Percentiles rank a stretch among this genome's conserved stretches.
phyloP scores from a whole-genome alignment of 2,113 vertebrate genomes.

The Hoplias malabaricus region DNA sequence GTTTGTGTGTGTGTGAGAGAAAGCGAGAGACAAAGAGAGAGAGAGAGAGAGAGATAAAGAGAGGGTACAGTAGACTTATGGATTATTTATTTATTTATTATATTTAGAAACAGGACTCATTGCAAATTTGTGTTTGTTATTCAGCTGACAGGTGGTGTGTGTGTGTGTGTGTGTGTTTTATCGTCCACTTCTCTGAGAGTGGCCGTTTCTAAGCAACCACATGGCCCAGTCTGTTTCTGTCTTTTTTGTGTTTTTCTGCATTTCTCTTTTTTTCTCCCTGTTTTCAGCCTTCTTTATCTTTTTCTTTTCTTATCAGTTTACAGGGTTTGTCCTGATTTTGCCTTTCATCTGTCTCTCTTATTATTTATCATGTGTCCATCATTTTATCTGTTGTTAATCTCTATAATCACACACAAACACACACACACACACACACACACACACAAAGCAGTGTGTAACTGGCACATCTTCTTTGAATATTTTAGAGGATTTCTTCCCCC shows the following conservation, averaged over 20 bases:
- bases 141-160: not conserved
- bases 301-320: no score
- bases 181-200: conserved; percentile 3
- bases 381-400: no score
- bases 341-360: no score
- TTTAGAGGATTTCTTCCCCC: not conserved
- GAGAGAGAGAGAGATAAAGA: no score
- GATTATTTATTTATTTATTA: not conserved
- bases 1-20: not conserved
- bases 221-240: not conserved
- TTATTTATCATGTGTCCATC: no score
- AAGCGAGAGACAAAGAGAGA: no score
- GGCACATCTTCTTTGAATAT: conserved; percentile 15
- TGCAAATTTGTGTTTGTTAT: not conserved
- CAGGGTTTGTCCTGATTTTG: no score
- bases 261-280: not conserved
- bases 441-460: conserved; percentile 2
- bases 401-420: not conserved
- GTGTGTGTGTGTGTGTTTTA: conserved; percentile 3
- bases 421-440: not conserved
- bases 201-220: conserved; percentile 21
- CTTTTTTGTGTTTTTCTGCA: not conserved
- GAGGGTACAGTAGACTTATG: not conserved
- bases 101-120: not conserved
- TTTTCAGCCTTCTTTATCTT: no score